phyloP scores from a whole-genome alignment of 1,140 invertebrate species.

The Cydia strobilella region DNA sequence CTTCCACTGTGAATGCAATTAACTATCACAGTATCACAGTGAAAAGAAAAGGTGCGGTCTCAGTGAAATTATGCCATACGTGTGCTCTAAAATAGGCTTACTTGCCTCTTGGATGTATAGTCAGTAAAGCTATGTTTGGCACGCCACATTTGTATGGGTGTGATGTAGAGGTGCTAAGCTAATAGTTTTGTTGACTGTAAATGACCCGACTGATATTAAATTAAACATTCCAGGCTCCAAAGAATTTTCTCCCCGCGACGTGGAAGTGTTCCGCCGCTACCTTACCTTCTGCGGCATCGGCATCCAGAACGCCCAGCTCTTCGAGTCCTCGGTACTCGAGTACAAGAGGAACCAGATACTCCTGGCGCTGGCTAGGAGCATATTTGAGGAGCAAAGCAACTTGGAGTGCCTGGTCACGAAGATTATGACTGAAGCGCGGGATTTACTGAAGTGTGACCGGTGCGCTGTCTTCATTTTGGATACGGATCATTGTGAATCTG shows the following conservation, averaged over 20 bases:
- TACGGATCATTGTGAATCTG: slow-evolving; percentile 91
- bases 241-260: slow-evolving; percentile 93
- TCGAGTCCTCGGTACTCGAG: slow-evolving; percentile 96
- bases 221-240: slow-evolving; percentile 79
- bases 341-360: slow-evolving; percentile 96
- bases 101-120: too few relatives aligned
- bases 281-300: slow-evolving; percentile 98
- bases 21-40: too few relatives aligned
- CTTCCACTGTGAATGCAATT: too few relatives aligned
- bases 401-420: slow-evolving; percentile 96
- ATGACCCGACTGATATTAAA: neutral
- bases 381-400: slow-evolving; percentile 96
- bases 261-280: slow-evolving; percentile 93
- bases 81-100: too few relatives aligned
- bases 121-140: too few relatives aligned
- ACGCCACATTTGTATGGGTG: too few relatives aligned
- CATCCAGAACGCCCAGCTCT: slow-evolving; percentile 97
- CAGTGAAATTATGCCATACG: too few relatives aligned
- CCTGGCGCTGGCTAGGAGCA: slow-evolving; percentile 91
- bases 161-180: too few relatives aligned
- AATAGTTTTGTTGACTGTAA: too few relatives aligned
- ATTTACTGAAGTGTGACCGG: slow-evolving; percentile 94
- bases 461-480: slow-evolving; percentile 95
- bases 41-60: too few relatives aligned
- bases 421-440: slow-evolving; percentile 97